Evolutionary conservation across 1,140 invertebrate species (phyloP).

Genomic region (Antheraea mylitta): DNA sequence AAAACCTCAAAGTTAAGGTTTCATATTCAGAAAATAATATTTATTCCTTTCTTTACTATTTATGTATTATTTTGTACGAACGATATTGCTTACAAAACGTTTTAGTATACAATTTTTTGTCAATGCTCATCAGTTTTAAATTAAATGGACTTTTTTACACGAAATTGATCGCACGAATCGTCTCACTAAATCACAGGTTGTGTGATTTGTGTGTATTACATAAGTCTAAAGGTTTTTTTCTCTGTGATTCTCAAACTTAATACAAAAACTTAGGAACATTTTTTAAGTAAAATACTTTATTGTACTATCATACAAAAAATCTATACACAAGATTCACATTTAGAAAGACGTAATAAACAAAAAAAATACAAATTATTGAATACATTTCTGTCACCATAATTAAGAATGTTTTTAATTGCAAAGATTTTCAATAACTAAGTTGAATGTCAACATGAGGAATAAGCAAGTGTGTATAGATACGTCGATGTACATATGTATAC

Average conservation of each 20-base stretch:
- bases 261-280: not conserved
- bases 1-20: too few relatives aligned
- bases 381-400: too few relatives aligned
- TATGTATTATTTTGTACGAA: not conserved
- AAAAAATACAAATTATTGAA: too few relatives aligned
- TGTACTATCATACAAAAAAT: not conserved
- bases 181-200: constrained; percentile 61
- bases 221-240: constrained; percentile 37
- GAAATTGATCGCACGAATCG: constrained; percentile 49
- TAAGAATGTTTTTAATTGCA: too few relatives aligned
- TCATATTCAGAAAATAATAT: too few relatives aligned
- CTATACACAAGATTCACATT: not conserved
- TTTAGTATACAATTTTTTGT: constrained; percentile 28
- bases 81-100: constrained; percentile 40
- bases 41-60: not conserved
- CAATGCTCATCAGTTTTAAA: constrained; percentile 40
- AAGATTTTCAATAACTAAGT: too few relatives aligned
- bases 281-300: not conserved
- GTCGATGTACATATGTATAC: too few relatives aligned
- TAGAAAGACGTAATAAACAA: not conserved
- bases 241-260: constrained; percentile 41
- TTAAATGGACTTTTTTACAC: constrained; percentile 48
- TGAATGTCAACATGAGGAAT: too few relatives aligned
- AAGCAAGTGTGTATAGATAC: too few relatives aligned
- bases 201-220: constrained; percentile 43